Evolutionary conservation across 2,113 vertebrate genomes (phyloP).

Genomic region (Notechis scutatus): DNA sequence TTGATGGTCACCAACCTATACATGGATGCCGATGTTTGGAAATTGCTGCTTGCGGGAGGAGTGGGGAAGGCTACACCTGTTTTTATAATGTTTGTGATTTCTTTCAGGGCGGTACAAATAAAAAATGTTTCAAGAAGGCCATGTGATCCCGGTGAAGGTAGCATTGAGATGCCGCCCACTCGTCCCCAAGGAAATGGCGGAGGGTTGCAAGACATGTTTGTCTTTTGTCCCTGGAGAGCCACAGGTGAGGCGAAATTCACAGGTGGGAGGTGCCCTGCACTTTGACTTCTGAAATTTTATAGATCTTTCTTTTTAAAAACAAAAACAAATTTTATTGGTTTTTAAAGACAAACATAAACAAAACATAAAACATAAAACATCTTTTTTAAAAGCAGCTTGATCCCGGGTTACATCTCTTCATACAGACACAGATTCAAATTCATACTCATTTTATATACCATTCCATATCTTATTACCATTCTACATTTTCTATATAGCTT

Average conservation of each 20-base stretch:
- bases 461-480: too few species aligned
- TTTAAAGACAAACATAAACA: too few species aligned
- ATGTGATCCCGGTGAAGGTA: constrained; percentile 87
- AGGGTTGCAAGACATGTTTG: constrained; percentile 89
- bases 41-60: accelerated
- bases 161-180: constrained; percentile 89
- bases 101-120: background rate
- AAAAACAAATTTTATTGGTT: too few species aligned
- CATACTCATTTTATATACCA: too few species aligned
- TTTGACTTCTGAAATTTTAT: background rate
- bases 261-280: too few species aligned
- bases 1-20: background rate
- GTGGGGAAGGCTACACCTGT: accelerated
- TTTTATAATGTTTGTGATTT: background rate
- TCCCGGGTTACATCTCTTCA: too few species aligned
- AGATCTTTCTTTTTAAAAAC: background rate
- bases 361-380: too few species aligned
- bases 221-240: constrained; percentile 85
- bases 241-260: constrained; percentile 71
- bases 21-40: background rate
- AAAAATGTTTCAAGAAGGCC: constrained; percentile 76
- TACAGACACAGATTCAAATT: too few species aligned
- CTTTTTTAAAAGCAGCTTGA: too few species aligned
- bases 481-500: too few species aligned
- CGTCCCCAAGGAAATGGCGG: constrained; percentile 81